phyloP scores from a whole-genome alignment of 2,113 vertebrate species.

The Gymnarchus niloticus region DNA sequence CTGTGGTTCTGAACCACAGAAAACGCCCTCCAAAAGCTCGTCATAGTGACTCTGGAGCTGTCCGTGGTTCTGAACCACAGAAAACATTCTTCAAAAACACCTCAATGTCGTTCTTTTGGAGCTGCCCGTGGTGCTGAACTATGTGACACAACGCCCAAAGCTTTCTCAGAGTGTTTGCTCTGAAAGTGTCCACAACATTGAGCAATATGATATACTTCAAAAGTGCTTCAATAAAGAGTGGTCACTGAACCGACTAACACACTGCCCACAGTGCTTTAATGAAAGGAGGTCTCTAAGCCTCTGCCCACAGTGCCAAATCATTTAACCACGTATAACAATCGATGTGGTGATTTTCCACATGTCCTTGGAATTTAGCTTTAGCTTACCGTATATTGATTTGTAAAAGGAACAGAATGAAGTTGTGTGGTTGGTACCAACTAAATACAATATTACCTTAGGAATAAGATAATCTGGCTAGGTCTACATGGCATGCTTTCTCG shows the following conservation, averaged over 20 bases:
- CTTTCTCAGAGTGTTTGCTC: neutral
- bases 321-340: neutral
- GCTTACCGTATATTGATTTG: neutral
- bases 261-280: too few relatives aligned
- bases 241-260: neutral
- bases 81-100: neutral
- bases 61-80: neutral
- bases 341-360: neutral
- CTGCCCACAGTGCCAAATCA: too few relatives aligned
- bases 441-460: neutral
- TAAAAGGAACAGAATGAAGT: neutral
- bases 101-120: too few relatives aligned
- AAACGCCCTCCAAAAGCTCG: neutral
- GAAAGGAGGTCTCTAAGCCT: too few relatives aligned
- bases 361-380: neutral
- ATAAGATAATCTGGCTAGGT: neutral
- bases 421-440: neutral
- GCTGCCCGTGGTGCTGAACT: neutral
- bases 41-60: neutral
- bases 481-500: neutral
- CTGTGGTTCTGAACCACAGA: neutral
- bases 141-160: neutral
- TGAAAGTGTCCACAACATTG: neutral
- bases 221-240: neutral
- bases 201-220: neutral